Base-by-base conservation (phyloP, 2,797 vertebrate species). In the Phrynocephalus vlangalii region DNA sequence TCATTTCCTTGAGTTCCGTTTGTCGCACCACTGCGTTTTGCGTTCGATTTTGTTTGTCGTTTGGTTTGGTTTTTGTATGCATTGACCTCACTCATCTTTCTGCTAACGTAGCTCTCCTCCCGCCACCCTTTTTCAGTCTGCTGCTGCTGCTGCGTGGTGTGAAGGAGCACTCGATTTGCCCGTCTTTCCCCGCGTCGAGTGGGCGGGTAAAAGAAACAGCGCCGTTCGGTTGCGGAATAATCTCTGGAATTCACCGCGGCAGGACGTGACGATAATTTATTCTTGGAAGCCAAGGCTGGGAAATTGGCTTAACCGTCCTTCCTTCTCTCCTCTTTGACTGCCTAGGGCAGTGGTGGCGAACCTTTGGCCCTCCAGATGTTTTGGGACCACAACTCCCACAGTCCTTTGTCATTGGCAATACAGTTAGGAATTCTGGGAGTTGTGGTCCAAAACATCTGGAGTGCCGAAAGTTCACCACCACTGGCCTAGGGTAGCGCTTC, bases 121-220 rank as follows among this genome's bases (percentile, higher is more conserved):
- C 18, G 15, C 93, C 84, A 89, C 90, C 96, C 95, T 93, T 94
- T 96, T 96, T 97, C 97, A 96, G 96, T 97, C 96, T 97, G 97
- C 96, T 97, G 96, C 96, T 97, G 97, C 96, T 97, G 96, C 95
- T 96, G 91, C 88, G 86, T 88, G 91, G 92, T 28, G 66, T 78
- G 76, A 3, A 66, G 56, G 26, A 15, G 30, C 24, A 22, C 71
- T 8, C n/a, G 18, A 44, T 28, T 48, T 20, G 2, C 33, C 56
- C 2, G n/a, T 60, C 79, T 56, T 33, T 38, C 67, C 7, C 1
- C 30, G 26, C 66, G n/a, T 22, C n/a, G 22, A 73, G 15, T 10
- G 48, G 0, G 16, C 24, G n/a, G 50, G n/a, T 9, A 1, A 24
- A 75, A 38, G 22, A 9, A 28, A 13, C 1, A 8, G 3, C 24